Base-by-base conservation (phyloP, 1,140 invertebrate species). In the Coboldia fuscipes region DNA sequence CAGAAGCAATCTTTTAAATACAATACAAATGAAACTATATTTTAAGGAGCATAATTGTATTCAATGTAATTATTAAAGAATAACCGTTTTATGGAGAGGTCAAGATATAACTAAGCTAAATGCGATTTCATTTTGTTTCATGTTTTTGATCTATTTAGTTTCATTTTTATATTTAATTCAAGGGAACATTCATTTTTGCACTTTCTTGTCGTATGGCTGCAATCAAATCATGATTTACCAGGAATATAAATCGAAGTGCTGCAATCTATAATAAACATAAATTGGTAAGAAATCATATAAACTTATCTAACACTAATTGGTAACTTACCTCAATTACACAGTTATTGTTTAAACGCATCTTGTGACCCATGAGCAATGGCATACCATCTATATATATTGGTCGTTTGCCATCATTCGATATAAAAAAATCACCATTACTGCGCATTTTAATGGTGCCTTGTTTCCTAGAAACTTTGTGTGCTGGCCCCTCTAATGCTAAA, bases 381-480 rank as follows among this genome's bases (percentile, higher is more conserved):
- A 79, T 71, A 3, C 89, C 86, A 54, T 97, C 88, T 4, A 97
- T 80, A 54, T 83, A 92, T 41, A 97, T 82, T 0, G 88, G 75
- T 39, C 90, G 56, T 49, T 93, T 93, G n/a, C 90, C 92, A 54
- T 94, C 84, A 37, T 93, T 96, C 3, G 78, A 75, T 36, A 97
- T 64, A 44, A 85, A 82, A 55, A 97, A 97, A 48, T 97, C 89
- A 0, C 89, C 90, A 45, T 78, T 90, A 51, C 84, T 85, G 36
- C 81, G 61, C 30, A 97, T 61, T 33, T 88, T 78, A 37, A 93
- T 90, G 2, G 85, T 80, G 9, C 77, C 86, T 58, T 93, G 85
- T 37, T 75, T 62, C 24, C 84, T 61, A 0, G 83, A 89, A 18
- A 90, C 72, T 61, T 86, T 86, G 43, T 72, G 72, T 0, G 80